A percentile compares a stretch with the other conserved stretches of the same genome.
Conservation (phyloP, 2,113 vertebrate species). For the Dunckerocampus dactyliophorus region DNA sequence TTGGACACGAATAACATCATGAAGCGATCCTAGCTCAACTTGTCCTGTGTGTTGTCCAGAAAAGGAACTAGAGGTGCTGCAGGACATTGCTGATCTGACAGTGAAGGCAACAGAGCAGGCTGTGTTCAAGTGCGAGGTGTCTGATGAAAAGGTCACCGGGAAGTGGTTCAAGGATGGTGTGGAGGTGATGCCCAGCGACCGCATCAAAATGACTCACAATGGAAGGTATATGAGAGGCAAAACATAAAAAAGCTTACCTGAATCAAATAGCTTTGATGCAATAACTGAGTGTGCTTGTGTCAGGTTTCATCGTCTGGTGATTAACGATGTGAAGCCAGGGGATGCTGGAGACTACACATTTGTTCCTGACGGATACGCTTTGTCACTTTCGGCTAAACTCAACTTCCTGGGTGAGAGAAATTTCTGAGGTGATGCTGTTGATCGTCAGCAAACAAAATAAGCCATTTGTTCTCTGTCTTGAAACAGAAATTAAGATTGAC, state of each 20-base stretch:
- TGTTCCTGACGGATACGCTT: conserved; percentile 83
- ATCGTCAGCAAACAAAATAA: conserved; percentile 12
- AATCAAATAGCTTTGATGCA: not conserved
- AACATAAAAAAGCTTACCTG: not conserved
- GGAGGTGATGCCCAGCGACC: conserved; percentile 79
- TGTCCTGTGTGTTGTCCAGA: conserved; percentile 59
- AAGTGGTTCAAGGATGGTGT: conserved; percentile 88
- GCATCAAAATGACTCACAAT: conserved; percentile 78
- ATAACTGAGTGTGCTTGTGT: conserved; percentile 9
- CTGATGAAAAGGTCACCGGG: conserved; percentile 88
- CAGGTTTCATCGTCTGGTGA: conserved; percentile 81
- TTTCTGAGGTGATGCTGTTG: conserved; percentile 14
- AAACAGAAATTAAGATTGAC: conserved; percentile 89
- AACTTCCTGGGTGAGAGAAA: conserved; percentile 84
- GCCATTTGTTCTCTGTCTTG: conserved; percentile 8
- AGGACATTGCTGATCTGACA: conserved; percentile 86
- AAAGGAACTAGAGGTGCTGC: conserved; percentile 84
- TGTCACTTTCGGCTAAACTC: conserved; percentile 87
- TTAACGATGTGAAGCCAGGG: conserved; percentile 78
- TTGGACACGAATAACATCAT: conserved; percentile 3
- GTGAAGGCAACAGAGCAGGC: conserved; percentile 84
- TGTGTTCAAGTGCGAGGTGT: conserved; percentile 90
- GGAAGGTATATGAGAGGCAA: conserved; percentile 74
- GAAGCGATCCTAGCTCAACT: conserved; percentile 12
- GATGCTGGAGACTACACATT: conserved; percentile 90